Evolutionary conservation across 2,888 invertebrate species (phyloP).

Genomic region (Oligia fasciuncula): DNA sequence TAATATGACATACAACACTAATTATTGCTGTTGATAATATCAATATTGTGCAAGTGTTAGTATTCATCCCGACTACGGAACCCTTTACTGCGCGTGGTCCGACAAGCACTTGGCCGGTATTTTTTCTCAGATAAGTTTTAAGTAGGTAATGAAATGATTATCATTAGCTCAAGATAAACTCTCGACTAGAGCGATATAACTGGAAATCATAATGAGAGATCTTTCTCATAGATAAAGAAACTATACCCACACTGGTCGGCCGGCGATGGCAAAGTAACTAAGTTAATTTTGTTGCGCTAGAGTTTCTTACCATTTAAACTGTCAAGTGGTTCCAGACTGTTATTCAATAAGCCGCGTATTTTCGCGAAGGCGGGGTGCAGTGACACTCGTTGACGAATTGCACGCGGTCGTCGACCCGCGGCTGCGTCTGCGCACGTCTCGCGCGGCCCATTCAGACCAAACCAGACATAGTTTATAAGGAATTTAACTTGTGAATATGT

Average conservation of each 20-base stretch:
- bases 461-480: slow-evolving; percentile 24
- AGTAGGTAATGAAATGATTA: not conserved
- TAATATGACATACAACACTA: not conserved
- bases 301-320: slow-evolving; percentile 6
- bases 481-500: slow-evolving; percentile 20
- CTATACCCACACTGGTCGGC: not conserved
- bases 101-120: not conserved
- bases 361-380: slow-evolving; percentile 60
- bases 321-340: slow-evolving; percentile 16
- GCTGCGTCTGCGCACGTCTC: slow-evolving; percentile 60
- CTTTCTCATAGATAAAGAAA: not conserved
- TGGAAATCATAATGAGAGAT: not conserved
- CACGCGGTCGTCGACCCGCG: slow-evolving; percentile 62
- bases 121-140: not conserved
- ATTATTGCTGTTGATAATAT: not conserved
- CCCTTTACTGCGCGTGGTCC: not conserved
- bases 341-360: slow-evolving; percentile 45
- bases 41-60: not conserved
- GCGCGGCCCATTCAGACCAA: slow-evolving; percentile 56
- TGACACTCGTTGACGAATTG: slow-evolving; percentile 71
- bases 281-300: not conserved
- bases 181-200: not conserved
- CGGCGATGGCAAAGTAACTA: not conserved
- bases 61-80: not conserved
- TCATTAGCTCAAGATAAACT: not conserved